Base-by-base conservation (phyloP, 1,140 invertebrate genomes). In the Notospermus geniculatus region DNA sequence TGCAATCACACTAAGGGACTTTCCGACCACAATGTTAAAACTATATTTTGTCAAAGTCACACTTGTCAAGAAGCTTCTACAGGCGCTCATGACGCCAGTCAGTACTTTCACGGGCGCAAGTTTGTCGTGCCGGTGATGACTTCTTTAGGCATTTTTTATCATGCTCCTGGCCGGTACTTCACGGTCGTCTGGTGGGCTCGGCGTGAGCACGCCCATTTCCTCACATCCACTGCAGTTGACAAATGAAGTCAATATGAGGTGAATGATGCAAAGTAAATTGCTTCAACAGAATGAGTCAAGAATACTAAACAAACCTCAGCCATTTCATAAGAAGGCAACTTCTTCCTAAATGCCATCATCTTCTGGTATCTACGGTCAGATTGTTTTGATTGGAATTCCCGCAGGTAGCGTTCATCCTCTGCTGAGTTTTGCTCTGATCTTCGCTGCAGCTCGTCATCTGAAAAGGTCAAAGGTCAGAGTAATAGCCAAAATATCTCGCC, bases 241-340 rank as follows among this genome's bases (percentile, higher is more conserved):
- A n/a, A n/a, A n/a, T n/a, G n/a, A n/a, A 2, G 17, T n/a, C n/a
- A n/a, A 7, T n/a, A 5, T 29, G 7, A 29, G 5, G 9, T 9
- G 29, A 29, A 29, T 29, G 27, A 23, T 25, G 27, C 23, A n/a
- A 29, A n/a, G 7, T 23, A 23, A 11, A 23, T 55, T 55, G 17
- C 7, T 7, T 5, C 9, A 9, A 55, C 28, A 25, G 17, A 55
- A 29, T 23, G 19, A 27, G 22, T 25, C 7, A 7, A 29, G 53
- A 25, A 23, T 19, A 15, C 28, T 19, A 9, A 28, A 52, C 59
- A 59, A 50, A 77, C 75, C 59, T 76, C 57, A 66, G 56, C 66
- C 66, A 73, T 72, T 9, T 70, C 52, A 59, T 71, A 78, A 1
- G 71, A 66, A 9, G 75, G 75, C 4, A 79, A 64, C 53, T 72